Base-by-base conservation (phyloP, 2,797 vertebrate species). In the Chiroxiphia lanceolata region DNA sequence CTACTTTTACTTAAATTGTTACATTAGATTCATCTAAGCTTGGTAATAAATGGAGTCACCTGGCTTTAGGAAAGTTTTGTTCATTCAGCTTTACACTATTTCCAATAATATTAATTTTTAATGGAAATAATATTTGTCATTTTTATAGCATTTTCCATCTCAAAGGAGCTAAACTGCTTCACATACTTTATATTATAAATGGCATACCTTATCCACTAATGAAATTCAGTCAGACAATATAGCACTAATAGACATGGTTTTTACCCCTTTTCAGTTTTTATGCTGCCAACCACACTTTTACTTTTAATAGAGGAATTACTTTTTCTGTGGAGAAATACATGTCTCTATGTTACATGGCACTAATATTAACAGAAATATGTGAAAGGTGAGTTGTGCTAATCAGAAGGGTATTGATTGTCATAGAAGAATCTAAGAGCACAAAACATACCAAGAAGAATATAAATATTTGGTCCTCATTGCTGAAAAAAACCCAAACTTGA, bases 71-170 rank as follows among this genome's bases (percentile, higher is more conserved):
- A 54, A 71, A 57, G 11, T 60, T 75, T 79, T 65, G 53, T 76
- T 64, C 6, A 18, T 71, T 11, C 4, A 76, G 7, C 20, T 67
- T 92, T 72, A 47, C 6, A 34, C 17, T 60, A 61, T 84, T 94
- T 94, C 48, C 13, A 94, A 70, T 64, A 57, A 84, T 38, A 83
- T 34, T 81, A 71, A 53, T 80, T 80, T 86, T 83, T 88, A 68
- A 77, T 72, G 27, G 22, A 72, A 85, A 65, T 25, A 82, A 48
- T 75, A 53, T 82, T 84, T 94, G 22, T 79, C 42, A 87, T 61
- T 93, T 95, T 68, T 71, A 71, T 80, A 83, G 5, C 31, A 84
- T 71, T 85, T 96, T 90, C 6, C n/a, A 29, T 89, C 42, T 85
- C 33, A 63, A 80, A 93, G 51, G 40, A 81, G 25, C 17, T 87